Base-by-base conservation (phyloP, 2,797 vertebrate species). In the Danio tinwini region DNA sequence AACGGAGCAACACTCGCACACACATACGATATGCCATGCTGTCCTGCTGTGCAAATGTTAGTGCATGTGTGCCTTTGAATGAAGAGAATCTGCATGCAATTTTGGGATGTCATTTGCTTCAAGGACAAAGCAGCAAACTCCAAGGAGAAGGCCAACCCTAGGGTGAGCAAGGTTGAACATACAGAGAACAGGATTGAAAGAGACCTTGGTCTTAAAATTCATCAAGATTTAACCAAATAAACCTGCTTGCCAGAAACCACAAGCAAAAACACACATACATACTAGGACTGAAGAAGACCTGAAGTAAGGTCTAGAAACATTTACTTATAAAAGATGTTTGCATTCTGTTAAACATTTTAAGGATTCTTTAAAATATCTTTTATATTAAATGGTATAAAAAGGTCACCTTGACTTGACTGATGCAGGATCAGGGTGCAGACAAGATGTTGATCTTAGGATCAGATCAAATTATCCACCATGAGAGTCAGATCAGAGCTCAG, bases 1-100 rank as follows among this genome's bases (percentile, higher is more conserved):
- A 74, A 62, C 45, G 62, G 40, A 65, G 14, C 13, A 63, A 50
- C 1, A 40, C 9, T 2, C n/a, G 29, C 2, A 40, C 10, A 45
- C 69, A 49, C 29, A 40, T 64, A 29, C 29, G 45, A 69, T 67
- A 80, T 16, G 84, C 78, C 84, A 85, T 85, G 70, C 6, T 81
- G 78, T 29, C 39, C 21, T 14, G 7, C 11, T 14, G 37, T 16
- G 44, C 61, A 9, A 45, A 56, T 0, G 14, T 49, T 53, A 10
- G 61, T 14, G 55, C n/a, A 16, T 17, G 7, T 29, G 37, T 2
- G 3, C 42, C 29, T 50, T 8, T 65, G 59, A 72, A 37, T 56
- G 13, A 42, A 17, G 13, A 29, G 16, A 37, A 13, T 52, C 45
- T 39, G 40, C 16, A 73, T 44, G 29, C 50, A n/a, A 59, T 61